A percentile compares a stretch with the other conserved stretches of the same genome.
Evolutionary conservation across 2,113 vertebrate species (phyloP).

Genomic region (Pitta sordida): DNA sequence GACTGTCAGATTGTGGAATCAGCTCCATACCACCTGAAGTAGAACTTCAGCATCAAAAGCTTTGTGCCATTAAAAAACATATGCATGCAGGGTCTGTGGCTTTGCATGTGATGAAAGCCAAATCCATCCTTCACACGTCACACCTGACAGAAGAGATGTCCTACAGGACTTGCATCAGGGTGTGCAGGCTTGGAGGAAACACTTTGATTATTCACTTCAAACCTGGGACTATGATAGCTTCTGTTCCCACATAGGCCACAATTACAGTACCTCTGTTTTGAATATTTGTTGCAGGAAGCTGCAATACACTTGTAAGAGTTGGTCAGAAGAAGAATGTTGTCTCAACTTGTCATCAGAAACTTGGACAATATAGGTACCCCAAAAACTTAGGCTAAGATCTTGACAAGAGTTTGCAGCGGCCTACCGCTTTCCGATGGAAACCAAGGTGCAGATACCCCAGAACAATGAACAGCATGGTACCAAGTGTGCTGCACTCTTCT

Average conservation of each 20-base stretch:
- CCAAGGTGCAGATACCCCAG: too few species aligned
- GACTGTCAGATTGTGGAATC: not conserved
- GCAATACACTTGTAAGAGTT: too few species aligned
- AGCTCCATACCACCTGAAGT: not conserved
- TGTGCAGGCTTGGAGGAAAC: not conserved
- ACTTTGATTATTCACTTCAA: not conserved
- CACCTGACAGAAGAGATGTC: not conserved
- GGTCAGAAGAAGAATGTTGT: too few species aligned
- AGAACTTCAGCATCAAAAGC: not conserved
- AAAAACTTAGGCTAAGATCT: too few species aligned
- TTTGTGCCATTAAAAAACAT: not conserved
- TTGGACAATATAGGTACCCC: too few species aligned
- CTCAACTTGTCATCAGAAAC: too few species aligned
- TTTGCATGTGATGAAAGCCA: not conserved
- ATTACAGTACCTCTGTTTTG: not conserved
- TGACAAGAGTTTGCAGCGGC: too few species aligned
- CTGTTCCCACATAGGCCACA: not conserved
- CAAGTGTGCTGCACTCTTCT: too few species aligned
- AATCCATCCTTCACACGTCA: not conserved
- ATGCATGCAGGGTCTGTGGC: rapidly evolving
- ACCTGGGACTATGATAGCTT: not conserved
- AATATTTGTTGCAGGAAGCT: not conserved
- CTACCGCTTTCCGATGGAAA: too few species aligned
- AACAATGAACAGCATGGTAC: too few species aligned
- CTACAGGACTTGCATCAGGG: rapidly evolving